These are phyloP conservation scores for Fulmarus glacialis DNA, from an alignment of 2,113 vertebrate species.

Conservation along the genomic window DNA sequence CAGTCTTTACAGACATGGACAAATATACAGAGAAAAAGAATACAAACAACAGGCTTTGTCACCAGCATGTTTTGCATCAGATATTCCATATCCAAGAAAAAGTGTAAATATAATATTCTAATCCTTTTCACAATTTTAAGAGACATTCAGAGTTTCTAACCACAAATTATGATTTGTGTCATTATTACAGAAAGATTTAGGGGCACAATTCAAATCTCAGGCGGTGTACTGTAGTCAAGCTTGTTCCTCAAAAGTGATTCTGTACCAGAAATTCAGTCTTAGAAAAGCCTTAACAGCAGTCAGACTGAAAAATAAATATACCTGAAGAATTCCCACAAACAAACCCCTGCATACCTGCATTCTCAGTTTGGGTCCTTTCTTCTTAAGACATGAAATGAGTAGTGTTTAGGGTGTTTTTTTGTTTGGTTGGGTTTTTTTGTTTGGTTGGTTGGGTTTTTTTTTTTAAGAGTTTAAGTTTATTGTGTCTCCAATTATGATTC, in stretches of 20 bases:
- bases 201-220: background rate
- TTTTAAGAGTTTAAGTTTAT: background rate
- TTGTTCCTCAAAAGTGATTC: background rate
- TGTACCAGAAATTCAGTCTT: background rate
- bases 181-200: background rate
- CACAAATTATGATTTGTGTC: background rate
- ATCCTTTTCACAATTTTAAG: background rate
- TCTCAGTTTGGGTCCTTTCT: background rate
- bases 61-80: background rate
- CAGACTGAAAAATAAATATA: background rate
- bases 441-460: no score
- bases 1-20: background rate
- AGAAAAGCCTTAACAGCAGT: background rate
- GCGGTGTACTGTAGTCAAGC: background rate
- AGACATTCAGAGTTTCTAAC: background rate
- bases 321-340: background rate
- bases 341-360: background rate
- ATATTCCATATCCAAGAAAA: background rate
- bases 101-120: background rate
- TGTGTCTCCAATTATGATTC: background rate
- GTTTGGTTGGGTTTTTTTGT: no score
- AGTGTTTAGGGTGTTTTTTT: background rate
- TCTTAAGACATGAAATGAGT: background rate
- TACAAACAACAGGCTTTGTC: background rate
- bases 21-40: background rate